Percentiles rank a stretch among this genome's conserved stretches.
Conservation (phyloP, 2,888 invertebrate genomes). For the Eilema sororculum region DNA sequence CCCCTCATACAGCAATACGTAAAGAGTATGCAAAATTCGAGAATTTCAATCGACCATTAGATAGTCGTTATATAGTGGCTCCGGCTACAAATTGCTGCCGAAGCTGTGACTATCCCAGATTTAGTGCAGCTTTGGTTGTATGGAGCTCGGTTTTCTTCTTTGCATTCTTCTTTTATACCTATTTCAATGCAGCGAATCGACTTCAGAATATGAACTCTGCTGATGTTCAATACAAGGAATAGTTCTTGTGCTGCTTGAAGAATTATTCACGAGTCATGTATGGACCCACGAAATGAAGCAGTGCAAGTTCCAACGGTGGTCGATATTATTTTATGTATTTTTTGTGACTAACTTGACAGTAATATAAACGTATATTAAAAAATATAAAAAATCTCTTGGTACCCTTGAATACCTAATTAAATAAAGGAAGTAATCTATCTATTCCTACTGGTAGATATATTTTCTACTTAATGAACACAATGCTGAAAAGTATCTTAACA, state of each 20-base stretch:
- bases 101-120: conserved; percentile 22
- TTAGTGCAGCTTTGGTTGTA: conserved; percentile 9
- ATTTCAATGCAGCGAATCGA: not conserved
- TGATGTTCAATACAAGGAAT: not conserved
- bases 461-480: not conserved
- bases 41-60: not conserved
- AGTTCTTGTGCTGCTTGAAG: not conserved
- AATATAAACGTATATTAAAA: not conserved
- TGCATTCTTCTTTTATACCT: conserved; percentile 13
- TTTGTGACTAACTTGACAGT: not conserved
- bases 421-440: no score
- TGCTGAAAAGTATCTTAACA: not conserved
- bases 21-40: not conserved
- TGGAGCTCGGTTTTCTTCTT: conserved; percentile 16
- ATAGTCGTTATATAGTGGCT: not conserved
- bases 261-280: not conserved
- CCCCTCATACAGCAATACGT: not conserved
- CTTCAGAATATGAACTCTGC: not conserved
- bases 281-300: not conserved
- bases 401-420: no score
- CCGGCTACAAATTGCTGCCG: conserved; percentile 15
- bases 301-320: not conserved
- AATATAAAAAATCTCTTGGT: not conserved
- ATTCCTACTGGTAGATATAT: no score
- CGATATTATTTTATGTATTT: not conserved